phyloP scores from a whole-genome alignment of 1,140 invertebrate genomes.

The Drosophila cardini region DNA sequence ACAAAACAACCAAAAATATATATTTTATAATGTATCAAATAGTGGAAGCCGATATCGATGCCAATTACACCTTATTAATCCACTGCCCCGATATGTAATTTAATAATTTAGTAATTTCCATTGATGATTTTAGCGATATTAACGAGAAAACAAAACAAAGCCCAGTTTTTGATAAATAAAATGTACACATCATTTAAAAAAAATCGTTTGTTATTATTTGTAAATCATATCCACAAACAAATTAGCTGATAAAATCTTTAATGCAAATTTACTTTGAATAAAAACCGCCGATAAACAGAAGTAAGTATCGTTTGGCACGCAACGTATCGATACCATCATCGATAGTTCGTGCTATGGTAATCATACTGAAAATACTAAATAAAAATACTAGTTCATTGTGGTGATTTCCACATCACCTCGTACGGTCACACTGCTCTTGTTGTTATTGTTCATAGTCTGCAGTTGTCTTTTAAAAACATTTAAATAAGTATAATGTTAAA shows the following conservation, averaged over 20 bases:
- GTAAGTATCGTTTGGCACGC: too few relatives aligned
- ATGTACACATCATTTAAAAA: conserved; percentile 49
- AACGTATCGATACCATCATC: background rate
- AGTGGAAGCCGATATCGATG: conserved; percentile 23
- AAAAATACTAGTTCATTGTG: background rate
- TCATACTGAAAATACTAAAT: background rate
- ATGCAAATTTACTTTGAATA: too few relatives aligned
- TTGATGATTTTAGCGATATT: conserved; percentile 41
- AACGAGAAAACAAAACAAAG: conserved; percentile 58
- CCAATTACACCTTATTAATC: conserved; percentile 16
- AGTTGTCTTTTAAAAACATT: background rate
- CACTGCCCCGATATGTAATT: conserved; percentile 56
- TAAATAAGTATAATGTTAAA: too few relatives aligned
- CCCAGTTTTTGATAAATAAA: conserved; percentile 70
- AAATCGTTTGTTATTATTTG: background rate
- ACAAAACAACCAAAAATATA: conserved; percentile 21
- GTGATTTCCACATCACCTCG: background rate
- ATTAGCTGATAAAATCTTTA: too few relatives aligned
- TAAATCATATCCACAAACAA: too few relatives aligned
- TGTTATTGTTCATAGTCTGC: background rate
- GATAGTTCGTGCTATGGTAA: background rate
- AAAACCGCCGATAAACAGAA: too few relatives aligned
- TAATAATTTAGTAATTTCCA: conserved; percentile 4
- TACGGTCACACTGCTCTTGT: background rate
- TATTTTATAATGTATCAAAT: conserved; percentile 25